Conservation (phyloP, 2,888 invertebrate genomes). For the Heliconius aoede region DNA sequence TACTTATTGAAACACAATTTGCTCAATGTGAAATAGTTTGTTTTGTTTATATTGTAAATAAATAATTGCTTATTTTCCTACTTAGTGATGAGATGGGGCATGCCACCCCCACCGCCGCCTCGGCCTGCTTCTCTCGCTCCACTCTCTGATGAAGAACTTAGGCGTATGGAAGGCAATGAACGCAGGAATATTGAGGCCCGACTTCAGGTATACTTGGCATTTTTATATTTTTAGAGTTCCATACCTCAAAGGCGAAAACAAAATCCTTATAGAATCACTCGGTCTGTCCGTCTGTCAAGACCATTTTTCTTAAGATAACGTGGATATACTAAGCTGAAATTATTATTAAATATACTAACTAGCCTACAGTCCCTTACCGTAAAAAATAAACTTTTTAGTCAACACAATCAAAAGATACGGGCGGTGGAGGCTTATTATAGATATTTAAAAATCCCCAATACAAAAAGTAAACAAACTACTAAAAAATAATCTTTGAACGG, state of each 20-base stretch:
- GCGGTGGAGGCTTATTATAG: no score
- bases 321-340: no score
- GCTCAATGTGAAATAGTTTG: neutral
- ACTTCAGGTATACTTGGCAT: slow-evolving; percentile 84
- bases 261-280: no score
- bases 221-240: neutral
- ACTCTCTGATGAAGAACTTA: slow-evolving; percentile 92
- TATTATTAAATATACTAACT: no score
- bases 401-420: no score
- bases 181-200: slow-evolving; percentile 95
- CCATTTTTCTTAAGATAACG: no score
- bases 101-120: slow-evolving; percentile 87
- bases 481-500: no score
- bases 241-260: neutral
- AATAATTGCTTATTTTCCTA: no score
- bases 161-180: slow-evolving; percentile 94
- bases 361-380: no score
- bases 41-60: neutral
- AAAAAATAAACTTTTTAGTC: no score
- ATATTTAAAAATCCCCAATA: no score
- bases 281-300: neutral
- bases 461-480: no score
- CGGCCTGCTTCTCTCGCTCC: slow-evolving; percentile 89
- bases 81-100: slow-evolving; percentile 77
- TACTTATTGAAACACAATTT: neutral